A percentile compares a stretch with the other conserved stretches of the same genome.
Conservation (phyloP, 2,113 vertebrate genomes). For the Irena cyanogastra region DNA sequence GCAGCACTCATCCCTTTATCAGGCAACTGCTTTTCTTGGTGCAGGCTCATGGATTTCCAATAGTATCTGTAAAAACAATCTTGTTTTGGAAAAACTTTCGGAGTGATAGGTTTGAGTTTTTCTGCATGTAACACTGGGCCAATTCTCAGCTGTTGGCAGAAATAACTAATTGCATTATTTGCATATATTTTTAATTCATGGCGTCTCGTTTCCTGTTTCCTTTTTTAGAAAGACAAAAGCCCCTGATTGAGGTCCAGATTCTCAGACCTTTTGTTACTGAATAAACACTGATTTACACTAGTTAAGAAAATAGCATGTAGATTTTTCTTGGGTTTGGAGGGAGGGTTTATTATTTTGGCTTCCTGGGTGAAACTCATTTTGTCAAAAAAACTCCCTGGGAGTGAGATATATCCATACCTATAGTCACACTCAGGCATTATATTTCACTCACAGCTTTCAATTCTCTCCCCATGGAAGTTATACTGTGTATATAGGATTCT, state of each 20-base stretch:
- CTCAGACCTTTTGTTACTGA: neutral
- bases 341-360: neutral
- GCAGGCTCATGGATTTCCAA: neutral
- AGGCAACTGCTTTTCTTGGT: neutral
- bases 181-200: neutral
- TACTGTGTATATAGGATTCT: no score
- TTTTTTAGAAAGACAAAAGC: neutral
- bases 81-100: conserved; percentile 13
- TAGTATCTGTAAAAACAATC: neutral
- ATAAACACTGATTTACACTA: neutral
- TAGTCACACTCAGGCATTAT: neutral
- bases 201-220: neutral
- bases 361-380: neutral
- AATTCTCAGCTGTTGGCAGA: neutral
- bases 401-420: neutral
- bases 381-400: neutral
- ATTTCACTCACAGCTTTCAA: no score
- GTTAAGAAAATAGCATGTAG: accelerated
- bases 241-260: neutral
- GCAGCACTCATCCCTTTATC: neutral
- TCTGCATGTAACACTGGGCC: neutral
- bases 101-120: neutral
- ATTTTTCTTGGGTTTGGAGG: neutral
- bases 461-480: no score
- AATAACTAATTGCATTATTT: neutral